Base-by-base conservation (phyloP, 2,888 invertebrate species). In the Malthinus seriepunctatus region DNA sequence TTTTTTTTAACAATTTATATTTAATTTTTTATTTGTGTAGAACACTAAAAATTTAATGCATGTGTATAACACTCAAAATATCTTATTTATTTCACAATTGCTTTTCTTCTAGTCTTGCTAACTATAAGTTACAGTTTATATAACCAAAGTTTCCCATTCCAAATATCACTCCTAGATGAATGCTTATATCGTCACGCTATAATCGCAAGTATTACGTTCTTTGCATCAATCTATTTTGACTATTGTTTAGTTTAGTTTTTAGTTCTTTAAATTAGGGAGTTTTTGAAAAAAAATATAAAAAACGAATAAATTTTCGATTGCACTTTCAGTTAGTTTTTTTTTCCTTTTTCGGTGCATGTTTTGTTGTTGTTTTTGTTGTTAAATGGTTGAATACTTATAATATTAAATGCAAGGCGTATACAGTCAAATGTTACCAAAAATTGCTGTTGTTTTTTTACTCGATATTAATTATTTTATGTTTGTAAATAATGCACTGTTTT, bases 331-430 rank as follows among this genome's bases (percentile, higher is more conserved):
- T 63, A 45, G 42, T 51, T 48, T 44, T 58, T 48, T 54, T 44
- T 48, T 23, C 23, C 5, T 23, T 23, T 47, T 53, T 54, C 58
- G 51, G 45, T 56, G 63, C 66, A 68, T 67, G 60, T 55, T 56
- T 67, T 65, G 67, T 71, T 73, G 74, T 75, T 75, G 72, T 69
- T 73, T 75, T 71, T 75, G 72, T 75, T 74, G 73, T 74, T 75
- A 49, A 61, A 50, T 56, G 48, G 35, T 61, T 56, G 46, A 60
- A 39, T 59, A 52, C 51, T 54, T 2, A 23, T 23, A 37, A 35
- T 56, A 56, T 58, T 61, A 62, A 60, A 68, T 65, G 65, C 65
- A 53, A 62, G 65, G 65, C 64, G 65, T 67, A 65, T 50, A 60
- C 53, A 63, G 62, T 55, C 52, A 55, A 15, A 63, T 63, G 66